These are phyloP conservation scores for Synanthedon formicaeformis DNA, from an alignment of 2,888 invertebrate genomes.

Conservation along the genomic window DNA sequence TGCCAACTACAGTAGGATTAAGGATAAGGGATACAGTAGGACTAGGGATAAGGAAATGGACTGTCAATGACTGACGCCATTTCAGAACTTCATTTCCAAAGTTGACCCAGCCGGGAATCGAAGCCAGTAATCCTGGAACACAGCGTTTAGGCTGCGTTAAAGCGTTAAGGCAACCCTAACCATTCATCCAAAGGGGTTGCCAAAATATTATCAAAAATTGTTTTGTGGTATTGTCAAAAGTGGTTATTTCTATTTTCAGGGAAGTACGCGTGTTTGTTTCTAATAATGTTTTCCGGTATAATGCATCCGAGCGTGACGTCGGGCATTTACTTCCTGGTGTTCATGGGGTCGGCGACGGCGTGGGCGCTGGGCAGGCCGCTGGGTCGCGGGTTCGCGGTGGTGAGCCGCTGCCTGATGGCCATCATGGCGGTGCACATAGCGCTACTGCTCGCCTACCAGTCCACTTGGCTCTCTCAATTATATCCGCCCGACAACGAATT, in stretches of 20 bases:
- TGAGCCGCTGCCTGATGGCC: slow-evolving; percentile 78
- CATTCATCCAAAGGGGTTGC: no score
- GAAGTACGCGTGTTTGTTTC: slow-evolving; percentile 73
- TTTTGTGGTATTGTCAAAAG: slow-evolving; percentile 3
- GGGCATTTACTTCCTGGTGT: slow-evolving; percentile 87
- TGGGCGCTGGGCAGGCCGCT: slow-evolving; percentile 87
- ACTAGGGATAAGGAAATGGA: no score
- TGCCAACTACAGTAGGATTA: no score
- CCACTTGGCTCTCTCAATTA: slow-evolving; percentile 81
- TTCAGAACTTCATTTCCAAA: no score
- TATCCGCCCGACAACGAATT: slow-evolving; percentile 76
- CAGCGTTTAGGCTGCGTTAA: no score
- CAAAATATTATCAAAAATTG: no score
- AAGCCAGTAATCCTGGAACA: no score
- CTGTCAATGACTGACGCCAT: no score
- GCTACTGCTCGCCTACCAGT: slow-evolving; percentile 84
- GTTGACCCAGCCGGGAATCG: no score
- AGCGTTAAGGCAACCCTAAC: no score
- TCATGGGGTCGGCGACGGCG: slow-evolving; percentile 86
- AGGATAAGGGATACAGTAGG: no score
- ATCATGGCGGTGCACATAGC: slow-evolving; percentile 82
- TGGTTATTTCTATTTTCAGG: slow-evolving; percentile 49
- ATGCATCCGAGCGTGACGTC: slow-evolving; percentile 86
- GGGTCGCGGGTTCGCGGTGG: slow-evolving; percentile 80
- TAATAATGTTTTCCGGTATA: slow-evolving; percentile 79